phyloP scores from a whole-genome alignment of 2,797 vertebrate genomes.

The Otolemur crassicaudatus region DNA sequence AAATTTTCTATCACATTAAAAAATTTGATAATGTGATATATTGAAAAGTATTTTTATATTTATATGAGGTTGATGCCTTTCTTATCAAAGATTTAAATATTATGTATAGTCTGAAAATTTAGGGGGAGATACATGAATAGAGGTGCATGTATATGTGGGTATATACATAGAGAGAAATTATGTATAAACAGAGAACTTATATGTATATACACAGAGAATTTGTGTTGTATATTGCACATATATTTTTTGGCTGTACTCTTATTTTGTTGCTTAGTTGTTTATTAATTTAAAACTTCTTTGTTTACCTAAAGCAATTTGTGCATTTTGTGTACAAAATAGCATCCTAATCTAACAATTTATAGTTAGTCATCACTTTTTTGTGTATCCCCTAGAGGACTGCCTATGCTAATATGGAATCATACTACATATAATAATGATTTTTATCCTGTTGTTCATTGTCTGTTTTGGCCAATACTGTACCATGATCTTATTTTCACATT shows the following conservation, averaged over 20 bases:
- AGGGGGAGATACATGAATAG: not conserved
- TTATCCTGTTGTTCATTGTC: not conserved
- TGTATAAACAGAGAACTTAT: not conserved
- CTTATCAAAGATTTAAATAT: not conserved
- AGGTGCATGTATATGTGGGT: not conserved
- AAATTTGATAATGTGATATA: not conserved
- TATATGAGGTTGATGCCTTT: not conserved
- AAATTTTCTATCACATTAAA: too few species aligned
- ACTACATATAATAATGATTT: not conserved
- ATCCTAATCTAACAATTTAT: not conserved
- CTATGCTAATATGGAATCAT: not conserved
- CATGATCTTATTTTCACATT: not conserved
- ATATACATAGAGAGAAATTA: not conserved
- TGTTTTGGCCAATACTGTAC: slow-evolving; percentile 14
- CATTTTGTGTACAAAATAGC: not conserved
- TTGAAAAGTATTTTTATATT: not conserved
- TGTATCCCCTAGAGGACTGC: not conserved
- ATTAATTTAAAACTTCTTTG: not conserved
- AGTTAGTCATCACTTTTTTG: not conserved
- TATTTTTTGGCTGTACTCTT: not conserved
- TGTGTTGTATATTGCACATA: not conserved
- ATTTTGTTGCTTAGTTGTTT: not conserved
- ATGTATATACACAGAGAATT: not conserved
- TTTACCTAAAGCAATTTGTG: not conserved
- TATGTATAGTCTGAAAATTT: not conserved